Percentiles rank a stretch among this genome's conserved stretches.
These are phyloP conservation scores for Zygaena filipendulae DNA, from an alignment of 2,888 invertebrate genomes.

Conservation along the genomic window DNA sequence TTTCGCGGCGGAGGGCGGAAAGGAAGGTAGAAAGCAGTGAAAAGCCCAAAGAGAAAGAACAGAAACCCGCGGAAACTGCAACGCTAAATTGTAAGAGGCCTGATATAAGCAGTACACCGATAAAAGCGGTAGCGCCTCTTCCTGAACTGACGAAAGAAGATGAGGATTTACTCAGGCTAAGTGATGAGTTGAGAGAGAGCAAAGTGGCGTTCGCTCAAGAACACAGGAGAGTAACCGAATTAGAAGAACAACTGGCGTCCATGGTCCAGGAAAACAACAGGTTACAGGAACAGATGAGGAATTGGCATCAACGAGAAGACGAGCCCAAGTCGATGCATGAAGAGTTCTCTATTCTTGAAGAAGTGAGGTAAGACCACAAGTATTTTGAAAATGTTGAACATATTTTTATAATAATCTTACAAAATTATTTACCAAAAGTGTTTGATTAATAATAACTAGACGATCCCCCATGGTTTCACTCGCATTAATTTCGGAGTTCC, in stretches of 20 bases:
- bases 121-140: slow-evolving; percentile 41
- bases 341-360: slow-evolving; percentile 84
- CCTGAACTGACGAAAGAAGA: slow-evolving; percentile 63
- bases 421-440: too few species aligned
- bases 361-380: slow-evolving; percentile 75
- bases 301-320: slow-evolving; percentile 73
- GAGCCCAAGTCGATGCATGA: slow-evolving; percentile 86
- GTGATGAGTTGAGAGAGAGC: slow-evolving; percentile 77
- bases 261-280: slow-evolving; percentile 77
- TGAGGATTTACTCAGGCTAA: slow-evolving; percentile 65
- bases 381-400: not conserved
- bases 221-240: slow-evolving; percentile 76
- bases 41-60: slow-evolving; percentile 52
- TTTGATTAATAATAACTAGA: too few species aligned
- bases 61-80: slow-evolving; percentile 26
- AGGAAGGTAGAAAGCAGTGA: slow-evolving; percentile 49
- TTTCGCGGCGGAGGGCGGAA: slow-evolving; percentile 69
- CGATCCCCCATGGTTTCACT: too few species aligned
- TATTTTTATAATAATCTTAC: too few species aligned
- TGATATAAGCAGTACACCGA: slow-evolving; percentile 38
- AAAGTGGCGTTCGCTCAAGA: slow-evolving; percentile 76
- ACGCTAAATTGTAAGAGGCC: slow-evolving; percentile 31
- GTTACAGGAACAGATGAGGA: slow-evolving; percentile 75
- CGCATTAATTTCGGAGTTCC: too few species aligned
- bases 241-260: slow-evolving; percentile 80